Evolutionary conservation across 2,888 invertebrate species (phyloP), one percentile per base, ranked within the genome.

Genomic region (Pollenia griseotomentosa): DNA sequence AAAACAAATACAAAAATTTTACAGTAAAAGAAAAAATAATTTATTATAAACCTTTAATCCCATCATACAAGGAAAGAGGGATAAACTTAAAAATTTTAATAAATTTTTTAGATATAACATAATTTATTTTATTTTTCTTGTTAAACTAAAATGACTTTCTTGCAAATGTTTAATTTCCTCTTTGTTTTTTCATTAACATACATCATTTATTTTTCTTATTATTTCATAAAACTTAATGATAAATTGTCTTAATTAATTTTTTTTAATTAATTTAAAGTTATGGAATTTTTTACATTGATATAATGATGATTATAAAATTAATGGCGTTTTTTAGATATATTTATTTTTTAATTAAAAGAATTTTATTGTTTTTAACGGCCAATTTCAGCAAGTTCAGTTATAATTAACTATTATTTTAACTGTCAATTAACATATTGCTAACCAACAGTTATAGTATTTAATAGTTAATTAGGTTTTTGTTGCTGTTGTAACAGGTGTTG

Each of bases 281-380:
- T 87, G 84, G 70, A 81, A 77, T 81, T 87, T 87, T 87, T 68
- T 87, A 87, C 87, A 87, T 87, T 78, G 84, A 81, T 68, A 74
- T 82, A 77, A 87, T 87, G 87, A 84, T 84, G 81, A 66, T 84
- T 87, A 79, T 84, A 83, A 87, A 79, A 85, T 74, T 87, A 85
- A 87, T 85, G 85, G 87, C 87, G 85, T 87, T 87, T 80, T 83
- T 61, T 75, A 57, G 71, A 66, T 78, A 59, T 66, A 44, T 70
- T 42, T 77, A 44, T 23, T 23, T 65, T 55, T 70, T 51, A 59
- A 57, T 63, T 68, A 61, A 59, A n/a, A 44, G 51, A 33, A 70
- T 42, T 57, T 16, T 11, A 55, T 73, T 68, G 40, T 1, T 51
- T 68, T 78, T 73, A 33, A 33, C 33, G 6, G 33, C 33, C 33